phyloP scores from a whole-genome alignment of 2,888 invertebrate genomes.

The Eilema depressum region DNA sequence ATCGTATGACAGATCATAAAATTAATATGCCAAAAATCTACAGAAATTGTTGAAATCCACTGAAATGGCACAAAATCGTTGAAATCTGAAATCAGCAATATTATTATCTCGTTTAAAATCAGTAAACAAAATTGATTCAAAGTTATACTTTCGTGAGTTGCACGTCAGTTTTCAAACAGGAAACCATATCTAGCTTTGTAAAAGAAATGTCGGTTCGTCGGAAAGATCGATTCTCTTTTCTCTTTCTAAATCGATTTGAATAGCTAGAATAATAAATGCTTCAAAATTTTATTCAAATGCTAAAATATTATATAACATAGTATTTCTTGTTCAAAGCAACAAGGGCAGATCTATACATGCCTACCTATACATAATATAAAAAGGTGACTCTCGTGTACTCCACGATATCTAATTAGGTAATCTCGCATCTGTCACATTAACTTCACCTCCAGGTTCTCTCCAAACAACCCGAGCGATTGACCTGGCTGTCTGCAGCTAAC shows the following conservation, averaged over 20 bases:
- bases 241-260: too few species aligned
- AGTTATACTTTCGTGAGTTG: neutral
- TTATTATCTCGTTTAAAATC: neutral
- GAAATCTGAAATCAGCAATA: too few species aligned
- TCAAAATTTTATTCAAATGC: too few species aligned
- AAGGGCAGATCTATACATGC: neutral
- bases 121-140: neutral
- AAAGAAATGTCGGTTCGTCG: too few species aligned
- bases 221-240: too few species aligned
- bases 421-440: conserved; percentile 36
- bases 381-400: conserved; percentile 7
- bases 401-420: conserved; percentile 34
- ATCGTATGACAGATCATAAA: neutral
- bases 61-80: too few species aligned
- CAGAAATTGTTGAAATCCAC: too few species aligned
- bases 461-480: conserved; percentile 44
- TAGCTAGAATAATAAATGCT: too few species aligned
- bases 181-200: too few species aligned
- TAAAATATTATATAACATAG: neutral
- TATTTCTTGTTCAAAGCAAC: neutral
- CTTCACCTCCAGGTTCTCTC: conserved; percentile 36
- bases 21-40: neutral
- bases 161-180: too few species aligned
- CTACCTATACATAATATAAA: neutral
- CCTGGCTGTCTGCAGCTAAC: conserved; percentile 28